Evolutionary conservation across 2,797 vertebrate genomes (phyloP).

Genomic region (Gobionotothen gibberifrons): DNA sequence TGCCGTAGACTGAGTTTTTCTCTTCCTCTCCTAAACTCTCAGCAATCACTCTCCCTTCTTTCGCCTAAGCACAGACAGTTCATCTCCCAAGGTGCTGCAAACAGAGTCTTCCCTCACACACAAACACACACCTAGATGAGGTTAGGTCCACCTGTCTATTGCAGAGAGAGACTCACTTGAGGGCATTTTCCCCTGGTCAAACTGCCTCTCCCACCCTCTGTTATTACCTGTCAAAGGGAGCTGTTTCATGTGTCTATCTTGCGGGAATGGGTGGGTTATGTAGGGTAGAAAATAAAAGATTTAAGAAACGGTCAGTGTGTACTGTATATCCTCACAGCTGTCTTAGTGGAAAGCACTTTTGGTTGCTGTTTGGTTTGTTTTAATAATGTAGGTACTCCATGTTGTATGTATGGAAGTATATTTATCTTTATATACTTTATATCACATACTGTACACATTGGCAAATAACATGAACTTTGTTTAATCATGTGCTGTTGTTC

Average conservation of each 20-base stretch:
- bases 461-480: background rate
- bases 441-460: background rate
- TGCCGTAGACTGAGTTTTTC: constrained; percentile 22
- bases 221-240: constrained; percentile 14
- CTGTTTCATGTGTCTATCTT: constrained; percentile 20
- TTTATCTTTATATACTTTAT: background rate
- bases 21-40: constrained; percentile 31
- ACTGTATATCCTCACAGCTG: background rate
- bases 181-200: constrained; percentile 1
- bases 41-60: constrained; percentile 28
- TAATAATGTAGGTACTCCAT: too few species aligned
- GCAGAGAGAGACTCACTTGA: constrained; percentile 20
- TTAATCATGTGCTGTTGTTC: background rate
- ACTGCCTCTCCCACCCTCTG: constrained; percentile 19
- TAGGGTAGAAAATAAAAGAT: background rate
- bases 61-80: constrained; percentile 29
- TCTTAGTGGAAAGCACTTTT: background rate
- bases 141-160: constrained; percentile 42
- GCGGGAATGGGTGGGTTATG: background rate
- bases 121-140: constrained; percentile 21
- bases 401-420: background rate
- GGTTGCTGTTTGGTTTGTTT: background rate
- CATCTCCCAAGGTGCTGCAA: constrained; percentile 29
- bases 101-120: constrained; percentile 10
- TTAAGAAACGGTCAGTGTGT: background rate